Base-by-base conservation (phyloP, 2,113 vertebrate genomes). In the Plotosus lineatus region DNA sequence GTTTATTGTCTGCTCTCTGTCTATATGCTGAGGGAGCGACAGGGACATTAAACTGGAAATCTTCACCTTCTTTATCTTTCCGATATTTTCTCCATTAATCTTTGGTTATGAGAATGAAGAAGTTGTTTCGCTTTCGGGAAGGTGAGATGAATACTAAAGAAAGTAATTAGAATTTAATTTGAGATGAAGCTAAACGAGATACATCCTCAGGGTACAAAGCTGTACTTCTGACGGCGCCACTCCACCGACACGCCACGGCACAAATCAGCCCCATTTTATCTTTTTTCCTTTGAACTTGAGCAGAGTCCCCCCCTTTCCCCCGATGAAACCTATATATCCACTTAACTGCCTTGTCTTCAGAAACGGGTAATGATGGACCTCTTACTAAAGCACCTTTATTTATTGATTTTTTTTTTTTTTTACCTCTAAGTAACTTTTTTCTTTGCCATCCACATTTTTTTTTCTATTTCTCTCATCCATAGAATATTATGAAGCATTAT, bases 401-500 rank as follows among this genome's bases (percentile, higher is more conserved):
- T 46, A 12, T 46, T 46, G 6, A 7, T 6, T 46, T 46, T 46
- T 46, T 46, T 7, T 46, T 46, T 46, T 15, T 61, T 31, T 40
- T 66, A 31, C 0, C 21, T 5, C 42, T 14, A 31, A 28, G 40
- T 31, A 72, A 50, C 26, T 50, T 33, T 50, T 21, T 50, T 50
- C 51, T 28, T 46, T 71, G n/a, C n/a, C 15, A 15, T 19, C 38
- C 9, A n/a, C n/a, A 23, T 44, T 40, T 15, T 60, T 14, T 19
- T 40, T 36, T 4, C 19, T 40, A 2, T 40, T 1, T 21, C 14
- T 58, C 10, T 58, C 21, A 46, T 8, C n/a, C 60, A 9, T 11
- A 26, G 10, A 72, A 17, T 69, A 71, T 79, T 69, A 79, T 69
- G 68, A n/a, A 56, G 46, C 77, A 28, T 21, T 55, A 53, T 3